Percentiles rank a stretch among this genome's conserved stretches.
phyloP scores from a whole-genome alignment of 37 sponge, comb jelly and placozoan species.

The Cladorhizidae sp. region DNA sequence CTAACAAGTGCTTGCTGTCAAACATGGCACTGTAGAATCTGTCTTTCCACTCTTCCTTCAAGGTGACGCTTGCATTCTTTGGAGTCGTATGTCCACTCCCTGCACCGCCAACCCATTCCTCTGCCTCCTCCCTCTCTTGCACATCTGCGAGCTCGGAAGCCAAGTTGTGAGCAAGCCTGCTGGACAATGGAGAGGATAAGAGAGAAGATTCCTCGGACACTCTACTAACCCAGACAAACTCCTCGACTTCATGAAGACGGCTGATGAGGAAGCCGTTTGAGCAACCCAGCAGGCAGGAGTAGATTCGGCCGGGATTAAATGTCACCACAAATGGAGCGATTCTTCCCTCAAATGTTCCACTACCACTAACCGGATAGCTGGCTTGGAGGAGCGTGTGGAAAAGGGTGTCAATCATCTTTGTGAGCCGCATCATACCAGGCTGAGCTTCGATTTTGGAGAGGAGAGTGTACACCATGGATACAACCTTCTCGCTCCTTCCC shows the following conservation, averaged over 20 bases:
- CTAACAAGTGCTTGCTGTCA: constrained; percentile 65
- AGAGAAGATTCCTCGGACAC: not conserved
- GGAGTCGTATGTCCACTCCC: not conserved
- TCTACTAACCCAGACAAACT: constrained; percentile 33
- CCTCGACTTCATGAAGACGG: constrained; percentile 76
- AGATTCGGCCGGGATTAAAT: constrained; percentile 50
- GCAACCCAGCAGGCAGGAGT: constrained; percentile 79
- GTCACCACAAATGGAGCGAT: not conserved
- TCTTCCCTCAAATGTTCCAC: not conserved
- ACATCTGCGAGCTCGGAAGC: not conserved
- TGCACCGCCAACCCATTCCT: not conserved
- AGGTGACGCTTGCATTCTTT: not conserved
- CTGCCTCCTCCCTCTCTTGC: not conserved
- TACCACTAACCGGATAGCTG: not conserved
- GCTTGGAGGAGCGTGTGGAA: constrained; percentile 53
- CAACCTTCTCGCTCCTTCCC: constrained; percentile 6
- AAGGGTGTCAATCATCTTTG: constrained; percentile 43
- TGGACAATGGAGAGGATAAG: not conserved
- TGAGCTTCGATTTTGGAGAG: constrained; percentile 60
- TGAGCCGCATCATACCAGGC: constrained; percentile 32
- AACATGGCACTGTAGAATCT: constrained; percentile 51
- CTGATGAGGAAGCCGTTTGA: constrained; percentile 42
- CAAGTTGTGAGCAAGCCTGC: too few species aligned
- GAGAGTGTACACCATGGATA: constrained; percentile 39
- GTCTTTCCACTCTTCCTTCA: constrained; percentile 56